Conservation (phyloP, 1,140 invertebrate species). For the Radopholus similis region DNA sequence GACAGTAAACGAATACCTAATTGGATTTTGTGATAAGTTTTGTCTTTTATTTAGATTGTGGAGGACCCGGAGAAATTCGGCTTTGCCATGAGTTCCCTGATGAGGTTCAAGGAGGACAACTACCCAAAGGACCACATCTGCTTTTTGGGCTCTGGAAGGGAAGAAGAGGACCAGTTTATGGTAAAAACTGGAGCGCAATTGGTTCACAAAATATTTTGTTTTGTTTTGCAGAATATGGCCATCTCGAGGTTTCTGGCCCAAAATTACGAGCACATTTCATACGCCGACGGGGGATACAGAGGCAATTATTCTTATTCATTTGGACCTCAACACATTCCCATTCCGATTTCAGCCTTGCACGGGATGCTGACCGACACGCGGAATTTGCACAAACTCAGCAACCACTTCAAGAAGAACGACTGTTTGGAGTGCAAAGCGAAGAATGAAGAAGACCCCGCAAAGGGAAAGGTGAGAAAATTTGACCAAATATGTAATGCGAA, state of each 20-base stretch:
- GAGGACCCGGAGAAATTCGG: slow-evolving; percentile 88
- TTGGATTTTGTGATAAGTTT: slow-evolving; percentile 23
- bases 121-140: slow-evolving; percentile 72
- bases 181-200: too few species aligned
- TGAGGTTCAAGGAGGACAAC: slow-evolving; percentile 62
- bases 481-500: slow-evolving; percentile 60
- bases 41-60: slow-evolving; percentile 70
- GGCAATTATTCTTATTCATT: slow-evolving; percentile 55
- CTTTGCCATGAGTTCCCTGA: slow-evolving; percentile 87
- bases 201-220: too few species aligned
- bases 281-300: slow-evolving; percentile 85
- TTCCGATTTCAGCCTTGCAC: slow-evolving; percentile 55
- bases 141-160: slow-evolving; percentile 89
- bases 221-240: slow-evolving; percentile 98
- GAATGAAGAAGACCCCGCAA: slow-evolving; percentile 74
- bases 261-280: slow-evolving; percentile 83
- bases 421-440: slow-evolving; percentile 62
- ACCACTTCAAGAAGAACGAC: slow-evolving; percentile 53
- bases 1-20: slow-evolving; percentile 66
- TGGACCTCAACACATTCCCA: slow-evolving; percentile 4
- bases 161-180: slow-evolving; percentile 71
- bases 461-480: slow-evolving; percentile 81
- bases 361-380: slow-evolving; percentile 43
- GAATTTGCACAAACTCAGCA: slow-evolving; percentile 48
- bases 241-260: slow-evolving; percentile 92